Conservation (phyloP, 2,888 invertebrate genomes). For the Chloroclystis v-ata region DNA sequence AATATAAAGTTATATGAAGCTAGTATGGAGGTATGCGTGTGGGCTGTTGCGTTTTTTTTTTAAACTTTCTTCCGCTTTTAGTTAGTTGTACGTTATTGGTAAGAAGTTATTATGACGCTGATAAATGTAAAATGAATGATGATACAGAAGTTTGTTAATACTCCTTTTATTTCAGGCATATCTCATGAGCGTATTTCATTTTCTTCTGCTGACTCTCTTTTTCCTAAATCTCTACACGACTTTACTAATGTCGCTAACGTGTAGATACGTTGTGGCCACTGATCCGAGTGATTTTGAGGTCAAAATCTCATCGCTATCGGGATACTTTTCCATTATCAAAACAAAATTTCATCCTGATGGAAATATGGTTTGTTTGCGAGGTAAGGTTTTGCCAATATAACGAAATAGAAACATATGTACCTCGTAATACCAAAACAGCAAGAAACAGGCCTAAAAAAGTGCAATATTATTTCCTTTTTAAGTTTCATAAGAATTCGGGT, state of each 20-base stretch:
- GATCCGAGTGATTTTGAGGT: constrained; percentile 43
- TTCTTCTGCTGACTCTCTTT: constrained; percentile 64
- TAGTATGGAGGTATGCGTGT: no score
- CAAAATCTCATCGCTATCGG: constrained; percentile 38
- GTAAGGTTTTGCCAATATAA: constrained; percentile 28
- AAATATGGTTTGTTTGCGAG: constrained; percentile 60
- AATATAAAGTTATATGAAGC: no score
- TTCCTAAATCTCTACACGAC: constrained; percentile 68
- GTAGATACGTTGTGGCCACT: constrained; percentile 53
- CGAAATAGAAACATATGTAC: neutral
- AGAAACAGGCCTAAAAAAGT: no score
- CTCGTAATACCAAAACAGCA: no score
- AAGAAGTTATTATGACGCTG: no score
- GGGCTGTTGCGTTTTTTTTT: no score
- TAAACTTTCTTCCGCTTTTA: no score
- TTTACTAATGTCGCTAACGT: constrained; percentile 60
- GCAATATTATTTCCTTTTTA: no score
- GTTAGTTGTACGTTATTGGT: no score
- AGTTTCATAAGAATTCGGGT: no score
- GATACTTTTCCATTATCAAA: constrained; percentile 44
- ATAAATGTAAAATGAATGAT: no score
- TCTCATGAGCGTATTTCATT: constrained; percentile 70
- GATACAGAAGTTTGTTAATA: no score
- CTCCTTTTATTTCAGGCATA: constrained; percentile 55
- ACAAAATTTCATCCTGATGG: constrained; percentile 49